Conservation (phyloP, 2,797 vertebrate genomes). For the Liasis olivaceus region DNA sequence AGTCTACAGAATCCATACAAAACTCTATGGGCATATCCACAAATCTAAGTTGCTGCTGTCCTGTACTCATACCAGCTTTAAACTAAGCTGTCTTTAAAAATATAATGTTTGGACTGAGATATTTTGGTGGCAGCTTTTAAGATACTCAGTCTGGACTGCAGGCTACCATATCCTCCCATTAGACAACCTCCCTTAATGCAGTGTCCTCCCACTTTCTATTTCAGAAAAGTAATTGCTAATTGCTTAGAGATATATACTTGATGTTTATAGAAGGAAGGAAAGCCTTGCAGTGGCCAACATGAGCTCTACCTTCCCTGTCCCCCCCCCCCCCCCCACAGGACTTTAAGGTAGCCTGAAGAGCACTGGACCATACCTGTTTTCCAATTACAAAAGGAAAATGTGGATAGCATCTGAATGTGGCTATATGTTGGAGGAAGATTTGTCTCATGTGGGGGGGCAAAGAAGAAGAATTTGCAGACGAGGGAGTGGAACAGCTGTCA, state of each 20-base stretch:
- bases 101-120: background rate
- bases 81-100: background rate
- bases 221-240: background rate
- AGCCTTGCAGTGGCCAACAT: background rate
- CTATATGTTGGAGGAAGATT: background rate
- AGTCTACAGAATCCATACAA: background rate
- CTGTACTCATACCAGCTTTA: background rate
- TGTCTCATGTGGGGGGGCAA: background rate
- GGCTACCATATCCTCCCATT: background rate
- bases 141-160: background rate
- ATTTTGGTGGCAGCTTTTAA: background rate
- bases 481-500: background rate
- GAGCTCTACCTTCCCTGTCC: background rate
- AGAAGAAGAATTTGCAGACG: background rate
- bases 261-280: background rate
- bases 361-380: background rate
- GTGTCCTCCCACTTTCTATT: background rate
- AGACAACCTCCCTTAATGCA: background rate
- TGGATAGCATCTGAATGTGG: background rate
- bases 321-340: background rate
- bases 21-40: background rate
- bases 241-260: background rate
- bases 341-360: background rate
- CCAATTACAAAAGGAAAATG: background rate
- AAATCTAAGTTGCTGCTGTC: background rate